phyloP scores from a whole-genome alignment of 1,140 invertebrate genomes.

The Macrosteles quadrilineatus region DNA sequence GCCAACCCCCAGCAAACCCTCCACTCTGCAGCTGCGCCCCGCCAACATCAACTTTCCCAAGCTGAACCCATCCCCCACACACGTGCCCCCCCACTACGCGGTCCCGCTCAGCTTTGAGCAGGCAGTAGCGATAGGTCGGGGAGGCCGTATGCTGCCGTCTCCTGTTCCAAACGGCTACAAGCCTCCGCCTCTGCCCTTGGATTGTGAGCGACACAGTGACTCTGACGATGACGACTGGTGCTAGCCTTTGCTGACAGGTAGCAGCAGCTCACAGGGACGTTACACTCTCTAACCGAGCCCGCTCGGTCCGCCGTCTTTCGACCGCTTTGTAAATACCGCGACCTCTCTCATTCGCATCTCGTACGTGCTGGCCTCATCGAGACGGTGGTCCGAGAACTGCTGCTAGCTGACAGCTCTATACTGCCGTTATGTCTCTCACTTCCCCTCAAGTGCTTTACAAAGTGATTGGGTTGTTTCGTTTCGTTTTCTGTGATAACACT shows the following conservation, averaged over 20 bases:
- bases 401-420: conserved; percentile 41
- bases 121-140: conserved; percentile 83
- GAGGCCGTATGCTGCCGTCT: conserved; percentile 75
- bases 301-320: conserved; percentile 5
- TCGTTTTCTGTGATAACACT: conserved; percentile 45
- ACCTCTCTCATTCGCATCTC: no score
- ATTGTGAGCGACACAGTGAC: conserved; percentile 72
- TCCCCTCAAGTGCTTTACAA: conserved; percentile 47
- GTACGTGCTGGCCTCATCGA: background rate
- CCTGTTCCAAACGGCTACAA: conserved; percentile 84
- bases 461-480: conserved; percentile 44
- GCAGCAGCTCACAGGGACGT: conserved; percentile 30
- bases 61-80: conserved; percentile 89
- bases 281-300: conserved; percentile 25
- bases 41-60: conserved; percentile 85
- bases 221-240: conserved; percentile 85
- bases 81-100: conserved; percentile 50
- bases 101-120: conserved; percentile 81
- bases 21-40: conserved; percentile 77
- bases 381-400: conserved; percentile 1
- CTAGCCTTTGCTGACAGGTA: conserved; percentile 60
- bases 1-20: conserved; percentile 88
- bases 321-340: conserved; percentile 25
- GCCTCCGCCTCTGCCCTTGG: conserved; percentile 52
- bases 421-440: conserved; percentile 42